phyloP scores from a whole-genome alignment of 2,888 invertebrate genomes.

The Lepidochitona cinerea region DNA sequence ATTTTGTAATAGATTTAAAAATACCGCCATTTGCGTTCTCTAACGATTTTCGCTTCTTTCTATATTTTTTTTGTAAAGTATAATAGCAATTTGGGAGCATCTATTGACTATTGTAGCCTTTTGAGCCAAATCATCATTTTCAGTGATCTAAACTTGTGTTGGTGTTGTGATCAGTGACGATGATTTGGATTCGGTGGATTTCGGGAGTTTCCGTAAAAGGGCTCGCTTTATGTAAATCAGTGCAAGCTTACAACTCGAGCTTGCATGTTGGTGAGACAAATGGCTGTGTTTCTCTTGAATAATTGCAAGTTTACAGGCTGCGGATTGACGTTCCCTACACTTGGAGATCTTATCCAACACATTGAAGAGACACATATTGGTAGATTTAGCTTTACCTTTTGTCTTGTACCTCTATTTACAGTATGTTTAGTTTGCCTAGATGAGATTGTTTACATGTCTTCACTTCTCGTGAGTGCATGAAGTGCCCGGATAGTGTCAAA shows the following conservation, averaged over 20 bases:
- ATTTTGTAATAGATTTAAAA: too few relatives aligned
- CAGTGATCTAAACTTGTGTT: too few relatives aligned
- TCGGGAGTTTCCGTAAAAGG: too few relatives aligned
- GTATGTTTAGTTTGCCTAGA: neutral
- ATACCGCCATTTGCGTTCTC: too few relatives aligned
- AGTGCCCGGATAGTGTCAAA: neutral
- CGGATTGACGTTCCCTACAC: conserved; percentile 85
- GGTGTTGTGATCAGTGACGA: too few relatives aligned
- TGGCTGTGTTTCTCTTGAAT: conserved; percentile 93
- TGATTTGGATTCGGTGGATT: too few relatives aligned
- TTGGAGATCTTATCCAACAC: conserved; percentile 87
- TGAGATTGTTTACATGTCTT: conserved; percentile 2
- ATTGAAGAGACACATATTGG: conserved; percentile 91
- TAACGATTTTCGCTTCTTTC: too few relatives aligned
- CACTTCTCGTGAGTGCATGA: neutral
- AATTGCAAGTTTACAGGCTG: conserved; percentile 91
- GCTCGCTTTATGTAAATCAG: neutral
- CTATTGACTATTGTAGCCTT: too few relatives aligned
- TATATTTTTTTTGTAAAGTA: too few relatives aligned
- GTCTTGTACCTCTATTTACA: conserved; percentile 16
- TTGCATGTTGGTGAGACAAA: too few relatives aligned
- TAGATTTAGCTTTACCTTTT: conserved; percentile 74
- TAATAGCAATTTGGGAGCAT: too few relatives aligned
- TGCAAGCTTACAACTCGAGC: neutral
- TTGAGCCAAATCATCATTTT: too few relatives aligned